Percentiles rank a stretch among this genome's conserved stretches.
Evolutionary conservation across 2,113 vertebrate genomes (phyloP).

Genomic region (Dendrocopos noguchii): DNA sequence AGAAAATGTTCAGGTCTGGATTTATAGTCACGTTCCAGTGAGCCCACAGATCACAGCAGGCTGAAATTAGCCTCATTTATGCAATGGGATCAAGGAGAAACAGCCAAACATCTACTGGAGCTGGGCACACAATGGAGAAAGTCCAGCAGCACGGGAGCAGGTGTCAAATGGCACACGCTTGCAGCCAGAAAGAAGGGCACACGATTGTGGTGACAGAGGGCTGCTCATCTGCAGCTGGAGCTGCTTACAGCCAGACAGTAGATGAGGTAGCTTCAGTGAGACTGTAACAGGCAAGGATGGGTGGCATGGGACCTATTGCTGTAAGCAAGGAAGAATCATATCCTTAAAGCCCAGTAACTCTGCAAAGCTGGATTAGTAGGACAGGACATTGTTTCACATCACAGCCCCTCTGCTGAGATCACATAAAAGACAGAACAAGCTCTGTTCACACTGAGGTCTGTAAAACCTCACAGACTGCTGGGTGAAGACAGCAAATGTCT

Average conservation of each 20-base stretch:
- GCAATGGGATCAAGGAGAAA: not conserved
- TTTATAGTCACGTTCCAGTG: not conserved
- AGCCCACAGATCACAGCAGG: not conserved
- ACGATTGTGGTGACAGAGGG: not conserved
- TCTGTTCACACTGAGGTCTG: no score
- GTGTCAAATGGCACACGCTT: rapidly evolving
- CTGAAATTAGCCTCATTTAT: slow-evolving; percentile 33
- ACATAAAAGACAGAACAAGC: not conserved
- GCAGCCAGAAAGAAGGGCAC: not conserved
- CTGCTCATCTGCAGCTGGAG: not conserved
- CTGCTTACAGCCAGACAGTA: not conserved
- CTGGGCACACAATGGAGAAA: not conserved
- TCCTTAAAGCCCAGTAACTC: not conserved
- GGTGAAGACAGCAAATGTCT: not conserved
- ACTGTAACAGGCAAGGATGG: not conserved
- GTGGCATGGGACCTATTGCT: not conserved
- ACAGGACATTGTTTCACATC: not conserved
- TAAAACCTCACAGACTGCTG: not conserved
- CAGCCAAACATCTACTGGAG: not conserved
- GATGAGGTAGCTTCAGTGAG: not conserved
- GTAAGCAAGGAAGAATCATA: not conserved
- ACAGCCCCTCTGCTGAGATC: not conserved
- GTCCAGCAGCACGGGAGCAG: rapidly evolving
- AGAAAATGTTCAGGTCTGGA: slow-evolving; percentile 4
- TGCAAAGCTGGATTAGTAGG: not conserved